Conservation (phyloP, 2,113 vertebrate species). For the cat (Felis catus) region DNA sequence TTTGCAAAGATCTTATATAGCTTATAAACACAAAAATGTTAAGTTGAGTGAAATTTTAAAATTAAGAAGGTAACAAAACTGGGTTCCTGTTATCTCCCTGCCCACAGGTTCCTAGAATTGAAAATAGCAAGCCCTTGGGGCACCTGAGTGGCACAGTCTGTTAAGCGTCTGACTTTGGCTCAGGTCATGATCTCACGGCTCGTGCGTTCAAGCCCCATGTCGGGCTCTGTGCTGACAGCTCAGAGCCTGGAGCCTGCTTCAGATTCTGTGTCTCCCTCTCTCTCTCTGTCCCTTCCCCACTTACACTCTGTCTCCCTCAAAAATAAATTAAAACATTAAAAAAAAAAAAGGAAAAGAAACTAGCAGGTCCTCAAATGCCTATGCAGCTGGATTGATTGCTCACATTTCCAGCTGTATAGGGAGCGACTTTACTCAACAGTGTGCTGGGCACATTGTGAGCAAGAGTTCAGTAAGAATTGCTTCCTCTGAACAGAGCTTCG, state of each 20-base stretch:
- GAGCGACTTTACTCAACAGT: not conserved
- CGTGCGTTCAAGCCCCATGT: no score
- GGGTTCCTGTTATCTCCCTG: not conserved
- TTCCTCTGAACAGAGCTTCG: not conserved
- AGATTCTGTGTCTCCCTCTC: no score
- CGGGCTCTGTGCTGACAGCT: no score
- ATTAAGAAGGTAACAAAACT: not conserved
- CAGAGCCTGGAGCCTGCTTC: no score
- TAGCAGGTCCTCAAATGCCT: not conserved
- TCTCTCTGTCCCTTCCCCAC: no score
- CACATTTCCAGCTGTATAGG: not conserved
- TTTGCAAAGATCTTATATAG: not conserved
- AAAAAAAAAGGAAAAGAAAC: not conserved
- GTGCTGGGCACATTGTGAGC: rapidly evolving
- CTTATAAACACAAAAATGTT: constrained; percentile 18
- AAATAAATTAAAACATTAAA: no score
- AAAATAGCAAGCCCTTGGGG: not conserved
- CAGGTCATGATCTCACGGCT: no score
- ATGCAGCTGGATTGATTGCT: not conserved
- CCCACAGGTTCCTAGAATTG: not conserved
- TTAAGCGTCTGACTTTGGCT: no score
- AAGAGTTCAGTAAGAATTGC: not conserved
- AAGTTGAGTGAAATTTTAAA: constrained; percentile 15
- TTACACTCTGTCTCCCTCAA: no score
- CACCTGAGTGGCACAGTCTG: no score